Evolutionary conservation across 2,888 invertebrate species (phyloP).

Genomic region (Ophion ellenae): DNA sequence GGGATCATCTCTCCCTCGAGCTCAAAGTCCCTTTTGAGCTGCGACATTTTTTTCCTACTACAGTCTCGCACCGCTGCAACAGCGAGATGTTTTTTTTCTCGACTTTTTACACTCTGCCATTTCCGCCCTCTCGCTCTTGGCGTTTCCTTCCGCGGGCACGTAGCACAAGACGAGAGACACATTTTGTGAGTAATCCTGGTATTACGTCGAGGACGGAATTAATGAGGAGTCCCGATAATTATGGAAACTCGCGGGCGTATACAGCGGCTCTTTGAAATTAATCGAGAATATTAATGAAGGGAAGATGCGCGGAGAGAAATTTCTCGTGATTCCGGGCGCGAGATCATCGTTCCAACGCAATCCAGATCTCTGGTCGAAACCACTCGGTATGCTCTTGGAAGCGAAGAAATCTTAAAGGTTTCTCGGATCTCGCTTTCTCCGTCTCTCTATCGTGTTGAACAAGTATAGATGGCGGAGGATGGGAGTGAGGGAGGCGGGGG

Average conservation of each 20-base stretch:
- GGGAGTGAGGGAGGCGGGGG: background rate
- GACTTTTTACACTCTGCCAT: conserved; percentile 10
- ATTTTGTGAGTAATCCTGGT: no score
- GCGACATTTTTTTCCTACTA: conserved; percentile 11
- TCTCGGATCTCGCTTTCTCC: conserved; percentile 34
- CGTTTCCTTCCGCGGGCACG: conserved; percentile 54
- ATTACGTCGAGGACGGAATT: background rate
- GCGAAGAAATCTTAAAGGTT: conserved; percentile 49
- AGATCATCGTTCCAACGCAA: conserved; percentile 19
- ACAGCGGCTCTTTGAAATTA: conserved; percentile 43
- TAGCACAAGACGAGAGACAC: background rate
- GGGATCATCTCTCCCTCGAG: conserved; percentile 47
- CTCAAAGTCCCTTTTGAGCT: conserved; percentile 16
- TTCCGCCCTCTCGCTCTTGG: conserved; percentile 23
- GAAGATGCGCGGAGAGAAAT: conserved; percentile 32
- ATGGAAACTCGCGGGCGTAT: conserved; percentile 38
- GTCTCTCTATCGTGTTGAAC: conserved; percentile 59
- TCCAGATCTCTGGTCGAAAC: conserved; percentile 57
- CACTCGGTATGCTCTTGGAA: conserved; percentile 39
- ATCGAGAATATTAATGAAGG: conserved; percentile 61
- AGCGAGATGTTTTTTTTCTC: conserved; percentile 25
- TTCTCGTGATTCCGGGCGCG: conserved; percentile 31
- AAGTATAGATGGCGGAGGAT: background rate
- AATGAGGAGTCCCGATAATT: conserved; percentile 56
- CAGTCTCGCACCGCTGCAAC: background rate